These are phyloP conservation scores for Mesoclemmys tuberculata DNA, from an alignment of 2,113 vertebrate species.

Conservation along the genomic window DNA sequence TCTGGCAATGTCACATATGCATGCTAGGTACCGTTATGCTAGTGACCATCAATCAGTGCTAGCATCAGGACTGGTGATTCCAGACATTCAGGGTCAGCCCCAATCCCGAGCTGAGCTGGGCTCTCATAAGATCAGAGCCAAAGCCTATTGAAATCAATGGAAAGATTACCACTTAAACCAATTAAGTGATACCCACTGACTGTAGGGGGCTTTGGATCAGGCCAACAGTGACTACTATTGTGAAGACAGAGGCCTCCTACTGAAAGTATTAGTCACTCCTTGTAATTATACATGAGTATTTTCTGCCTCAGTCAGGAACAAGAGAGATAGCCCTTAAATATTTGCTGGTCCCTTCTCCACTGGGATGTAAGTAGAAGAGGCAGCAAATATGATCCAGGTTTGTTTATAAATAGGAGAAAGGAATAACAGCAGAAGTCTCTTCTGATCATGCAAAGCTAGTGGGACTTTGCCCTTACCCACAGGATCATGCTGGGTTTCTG, in stretches of 20 bases:
- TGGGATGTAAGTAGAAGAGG: neutral
- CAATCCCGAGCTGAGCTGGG: neutral
- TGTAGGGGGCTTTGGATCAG: neutral
- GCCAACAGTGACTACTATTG: neutral
- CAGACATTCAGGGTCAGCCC: neutral
- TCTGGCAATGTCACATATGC: neutral
- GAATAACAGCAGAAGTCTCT: neutral
- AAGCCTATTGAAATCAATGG: neutral
- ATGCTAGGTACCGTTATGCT: neutral
- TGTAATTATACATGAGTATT: neutral
- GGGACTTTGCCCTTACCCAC: neutral
- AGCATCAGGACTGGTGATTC: neutral
- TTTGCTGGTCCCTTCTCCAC: rapidly evolving
- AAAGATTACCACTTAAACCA: neutral
- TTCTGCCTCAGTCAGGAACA: neutral
- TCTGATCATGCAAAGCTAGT: neutral
- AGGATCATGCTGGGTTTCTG: rapidly evolving
- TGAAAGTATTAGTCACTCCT: neutral
- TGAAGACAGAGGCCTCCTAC: neutral
- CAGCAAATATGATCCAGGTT: neutral
- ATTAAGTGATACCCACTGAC: neutral
- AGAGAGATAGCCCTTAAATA: neutral
- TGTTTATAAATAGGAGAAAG: neutral
- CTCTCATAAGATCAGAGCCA: neutral
- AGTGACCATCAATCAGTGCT: neutral